These are phyloP conservation scores for Anadara kagoshimensis DNA, from an alignment of 1,140 invertebrate species.

Conservation along the genomic window DNA sequence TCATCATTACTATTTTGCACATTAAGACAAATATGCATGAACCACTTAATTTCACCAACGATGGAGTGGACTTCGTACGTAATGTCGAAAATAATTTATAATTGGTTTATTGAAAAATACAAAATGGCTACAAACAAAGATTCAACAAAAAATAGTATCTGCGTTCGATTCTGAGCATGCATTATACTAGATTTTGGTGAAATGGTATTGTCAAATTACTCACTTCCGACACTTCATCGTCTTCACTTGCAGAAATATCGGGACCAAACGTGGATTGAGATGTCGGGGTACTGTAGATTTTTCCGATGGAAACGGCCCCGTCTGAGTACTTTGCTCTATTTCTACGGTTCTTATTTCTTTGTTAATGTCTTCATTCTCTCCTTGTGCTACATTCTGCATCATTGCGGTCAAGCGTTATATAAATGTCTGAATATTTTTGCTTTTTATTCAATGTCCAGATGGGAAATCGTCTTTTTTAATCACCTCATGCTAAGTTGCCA, in stretches of 20 bases:
- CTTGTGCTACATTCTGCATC: constrained; percentile 92
- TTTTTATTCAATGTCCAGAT: constrained; percentile 25
- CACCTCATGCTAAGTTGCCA: constrained; percentile 64
- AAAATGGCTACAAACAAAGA: not conserved
- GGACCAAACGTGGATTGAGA: constrained; percentile 86
- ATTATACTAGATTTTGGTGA: too few relatives aligned
- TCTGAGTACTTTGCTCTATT: constrained; percentile 61
- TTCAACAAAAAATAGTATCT: not conserved
- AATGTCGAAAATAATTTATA: too few relatives aligned
- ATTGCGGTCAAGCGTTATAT: constrained; percentile 66
- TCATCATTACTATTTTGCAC: too few relatives aligned
- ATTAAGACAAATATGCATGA: too few relatives aligned
- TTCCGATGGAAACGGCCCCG: constrained; percentile 59
- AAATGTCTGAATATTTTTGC: constrained; percentile 29
- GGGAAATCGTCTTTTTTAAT: constrained; percentile 44
- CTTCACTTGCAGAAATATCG: constrained; percentile 92
- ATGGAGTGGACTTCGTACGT: too few relatives aligned
- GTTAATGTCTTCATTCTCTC: constrained; percentile 81
- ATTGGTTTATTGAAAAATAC: not conserved
- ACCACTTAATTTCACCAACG: too few relatives aligned
- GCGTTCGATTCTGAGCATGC: too few relatives aligned
- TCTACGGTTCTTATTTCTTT: constrained; percentile 75
- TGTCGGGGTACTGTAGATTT: constrained; percentile 81
- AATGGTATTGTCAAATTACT: constrained; percentile 19
- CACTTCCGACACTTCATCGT: constrained; percentile 95